Conservation (phyloP, 2,113 vertebrate genomes). For the Tretioscincus oriximinensis region DNA sequence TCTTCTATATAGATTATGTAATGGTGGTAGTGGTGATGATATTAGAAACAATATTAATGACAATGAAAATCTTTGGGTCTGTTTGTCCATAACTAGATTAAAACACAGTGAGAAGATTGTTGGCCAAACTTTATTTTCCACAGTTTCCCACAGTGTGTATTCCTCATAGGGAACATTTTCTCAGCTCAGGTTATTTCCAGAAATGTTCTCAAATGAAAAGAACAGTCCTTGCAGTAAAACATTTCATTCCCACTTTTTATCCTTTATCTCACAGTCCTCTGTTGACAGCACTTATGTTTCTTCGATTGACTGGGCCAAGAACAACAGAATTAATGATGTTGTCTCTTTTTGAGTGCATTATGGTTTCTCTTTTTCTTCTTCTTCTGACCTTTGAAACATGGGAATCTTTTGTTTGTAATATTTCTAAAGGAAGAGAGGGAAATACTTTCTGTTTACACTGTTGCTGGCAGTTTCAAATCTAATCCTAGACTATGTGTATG, state of each 20-base stretch:
- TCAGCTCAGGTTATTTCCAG: conserved; percentile 77
- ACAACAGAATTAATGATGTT: conserved; percentile 70
- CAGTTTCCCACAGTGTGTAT: conserved; percentile 73
- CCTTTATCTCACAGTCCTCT: conserved; percentile 66
- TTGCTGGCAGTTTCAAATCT: background rate
- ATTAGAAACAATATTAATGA: too few relatives aligned
- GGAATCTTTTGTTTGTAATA: conserved; percentile 63
- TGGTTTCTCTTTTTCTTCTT: conserved; percentile 54
- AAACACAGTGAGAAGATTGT: conserved; percentile 72
- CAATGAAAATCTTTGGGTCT: background rate
- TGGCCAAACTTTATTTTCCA: conserved; percentile 75
- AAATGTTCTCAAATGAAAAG: conserved; percentile 75
- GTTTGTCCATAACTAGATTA: conserved; percentile 61
- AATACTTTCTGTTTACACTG: conserved; percentile 19
- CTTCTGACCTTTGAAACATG: conserved; percentile 69
- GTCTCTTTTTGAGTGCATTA: conserved; percentile 71
- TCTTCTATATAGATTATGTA: too few relatives aligned
- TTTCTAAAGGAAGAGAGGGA: conserved; percentile 53
- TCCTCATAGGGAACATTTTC: conserved; percentile 72
- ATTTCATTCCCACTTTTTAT: conserved; percentile 74
- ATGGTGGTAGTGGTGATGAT: too few relatives aligned
- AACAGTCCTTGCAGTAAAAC: conserved; percentile 72
- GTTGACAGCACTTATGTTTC: conserved; percentile 75
- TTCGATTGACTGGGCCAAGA: conserved; percentile 71
- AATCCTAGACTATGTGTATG: background rate